Evolutionary conservation across 2,797 vertebrate genomes (phyloP).

Genomic region (Glossophaga mutica): DNA sequence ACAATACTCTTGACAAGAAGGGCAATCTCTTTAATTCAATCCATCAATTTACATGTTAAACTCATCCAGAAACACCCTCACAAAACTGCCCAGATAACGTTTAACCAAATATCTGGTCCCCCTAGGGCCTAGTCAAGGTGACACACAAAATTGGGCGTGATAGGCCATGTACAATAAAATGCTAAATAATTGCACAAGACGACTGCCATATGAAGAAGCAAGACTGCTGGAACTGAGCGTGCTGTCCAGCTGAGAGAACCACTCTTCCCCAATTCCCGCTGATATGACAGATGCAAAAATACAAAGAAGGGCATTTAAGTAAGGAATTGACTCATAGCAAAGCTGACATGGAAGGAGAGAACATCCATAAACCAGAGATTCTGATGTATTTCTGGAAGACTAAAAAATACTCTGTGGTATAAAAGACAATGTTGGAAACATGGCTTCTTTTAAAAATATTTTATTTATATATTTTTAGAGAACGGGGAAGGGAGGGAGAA

Average conservation of each 20-base stretch:
- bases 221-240: neutral
- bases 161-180: neutral
- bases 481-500: no score
- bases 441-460: neutral
- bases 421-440: neutral
- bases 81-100: neutral
- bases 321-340: neutral
- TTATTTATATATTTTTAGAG: no score
- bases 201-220: neutral
- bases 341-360: neutral
- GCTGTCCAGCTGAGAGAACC: neutral
- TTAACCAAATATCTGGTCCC: neutral
- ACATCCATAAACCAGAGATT: neutral
- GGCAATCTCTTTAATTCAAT: neutral
- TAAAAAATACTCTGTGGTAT: neutral
- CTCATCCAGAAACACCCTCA: neutral
- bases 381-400: neutral
- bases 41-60: neutral
- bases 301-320: neutral
- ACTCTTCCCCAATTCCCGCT: neutral
- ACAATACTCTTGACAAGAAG: neutral
- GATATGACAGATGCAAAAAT: neutral
- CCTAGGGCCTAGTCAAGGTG: neutral
- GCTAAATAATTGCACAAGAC: neutral
- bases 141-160: neutral